Conservation (phyloP, 2,113 vertebrate species). For the Pachyramphus minor region DNA sequence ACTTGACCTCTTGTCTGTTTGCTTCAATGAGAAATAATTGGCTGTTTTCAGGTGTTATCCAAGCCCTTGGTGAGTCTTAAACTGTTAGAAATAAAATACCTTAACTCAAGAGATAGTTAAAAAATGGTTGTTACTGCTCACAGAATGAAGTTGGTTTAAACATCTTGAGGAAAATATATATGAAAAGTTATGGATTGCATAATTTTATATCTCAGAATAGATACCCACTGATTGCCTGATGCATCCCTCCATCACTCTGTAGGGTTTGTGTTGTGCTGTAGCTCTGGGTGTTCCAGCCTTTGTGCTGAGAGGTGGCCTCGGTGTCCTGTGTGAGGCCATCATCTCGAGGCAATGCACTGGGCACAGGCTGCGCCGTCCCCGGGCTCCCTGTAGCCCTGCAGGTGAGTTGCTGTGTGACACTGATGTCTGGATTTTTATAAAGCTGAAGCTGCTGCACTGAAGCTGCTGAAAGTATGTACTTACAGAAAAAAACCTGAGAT, state of each 20-base stretch:
- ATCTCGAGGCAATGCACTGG: not conserved
- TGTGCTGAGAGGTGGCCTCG: not conserved
- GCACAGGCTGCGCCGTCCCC: not conserved
- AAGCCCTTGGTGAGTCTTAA: not conserved
- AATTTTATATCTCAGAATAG: not conserved
- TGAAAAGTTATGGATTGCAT: not conserved
- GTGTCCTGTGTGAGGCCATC: not conserved
- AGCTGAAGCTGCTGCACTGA: not conserved
- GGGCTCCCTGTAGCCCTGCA: not conserved
- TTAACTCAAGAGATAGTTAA: not conserved
- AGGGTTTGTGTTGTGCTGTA: not conserved
- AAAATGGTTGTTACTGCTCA: not conserved
- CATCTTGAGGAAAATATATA: fast-evolving
- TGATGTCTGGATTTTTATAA: not conserved
- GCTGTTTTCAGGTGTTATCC: not conserved
- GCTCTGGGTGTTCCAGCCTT: not conserved
- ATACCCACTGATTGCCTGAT: not conserved
- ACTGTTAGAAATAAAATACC: not conserved
- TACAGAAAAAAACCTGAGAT: not conserved
- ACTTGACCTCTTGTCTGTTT: not conserved
- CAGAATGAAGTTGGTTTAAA: not conserved
- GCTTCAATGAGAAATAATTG: not conserved
- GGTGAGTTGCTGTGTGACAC: not conserved
- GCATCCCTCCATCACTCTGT: not conserved
- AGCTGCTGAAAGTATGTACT: not conserved